Evolutionary conservation across 1,140 invertebrate genomes (phyloP), one percentile per base, ranked within the genome.

Genomic region (Drosophila baimaii): DNA sequence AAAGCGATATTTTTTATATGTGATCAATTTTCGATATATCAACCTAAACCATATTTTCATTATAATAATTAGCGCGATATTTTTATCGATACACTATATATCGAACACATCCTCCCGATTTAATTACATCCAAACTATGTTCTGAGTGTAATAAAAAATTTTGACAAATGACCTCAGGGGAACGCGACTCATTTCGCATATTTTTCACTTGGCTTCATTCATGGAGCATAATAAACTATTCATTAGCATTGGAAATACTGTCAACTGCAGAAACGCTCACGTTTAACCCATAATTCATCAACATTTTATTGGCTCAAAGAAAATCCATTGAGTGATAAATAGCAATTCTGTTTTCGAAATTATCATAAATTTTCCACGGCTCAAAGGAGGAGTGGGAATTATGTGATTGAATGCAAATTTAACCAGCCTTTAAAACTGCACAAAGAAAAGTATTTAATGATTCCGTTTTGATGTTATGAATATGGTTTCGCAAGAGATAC

Each of bases 171-270:
- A 27, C 25, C 56, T 19, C 35, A 31, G 15, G 25, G 31, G 19
- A 44, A 17, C 57, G 27, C 23, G 7, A 49, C 35, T 41, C 17
- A 39, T 55, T 73, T 54, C 13, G 35, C 52, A 57, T 31, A 51
- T 68, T 76, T 65, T 66, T 66, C 39, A 47, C 74, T 61, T 12
- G 23, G 15, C 47, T 31, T 43, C 55, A 56, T 62, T 77, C 75
- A 77, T 77, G 29, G 49, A 21, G 46, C 43, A 68, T 55, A 77
- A 77, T 77, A 77, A 77, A 77, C 73, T 77, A 77, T 77, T 77
- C 75, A 77, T 77, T 77, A 77, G 64, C 73, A 69, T 55, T 77
- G 73, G 21, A 51, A 54, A 35, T 17, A 25, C 63, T 77, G 75
- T 55, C 75, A 77, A 77, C 47, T 27, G 37, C 75, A 77, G 75